Percentiles rank a stretch among this genome's conserved stretches.
Conservation (phyloP, 2,888 invertebrate genomes). For the Bellardia bayeri region DNA sequence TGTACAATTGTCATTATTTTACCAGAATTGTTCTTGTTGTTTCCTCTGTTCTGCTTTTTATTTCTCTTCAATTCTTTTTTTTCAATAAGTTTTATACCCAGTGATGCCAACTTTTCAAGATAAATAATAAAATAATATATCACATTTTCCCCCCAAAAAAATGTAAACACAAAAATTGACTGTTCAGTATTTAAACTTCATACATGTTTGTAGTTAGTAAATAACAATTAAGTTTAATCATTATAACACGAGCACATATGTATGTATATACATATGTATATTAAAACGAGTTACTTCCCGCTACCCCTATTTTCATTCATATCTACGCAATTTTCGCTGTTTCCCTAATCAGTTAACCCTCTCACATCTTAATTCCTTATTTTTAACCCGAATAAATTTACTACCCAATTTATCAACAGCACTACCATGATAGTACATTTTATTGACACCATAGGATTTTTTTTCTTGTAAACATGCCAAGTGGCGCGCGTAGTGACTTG, state of each 20-base stretch:
- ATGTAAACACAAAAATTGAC: not conserved
- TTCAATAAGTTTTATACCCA: not conserved
- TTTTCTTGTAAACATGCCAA: not conserved
- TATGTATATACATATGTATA: not conserved
- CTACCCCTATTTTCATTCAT: too few species aligned
- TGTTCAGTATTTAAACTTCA: too few species aligned
- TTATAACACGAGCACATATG: not conserved
- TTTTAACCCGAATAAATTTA: not conserved
- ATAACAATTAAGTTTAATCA: too few species aligned
- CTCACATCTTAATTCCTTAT: not conserved
- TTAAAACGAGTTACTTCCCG: too few species aligned
- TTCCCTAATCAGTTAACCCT: too few species aligned
- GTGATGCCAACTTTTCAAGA: not conserved
- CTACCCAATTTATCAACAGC: not conserved
- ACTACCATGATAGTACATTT: not conserved
- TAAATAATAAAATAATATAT: not conserved
- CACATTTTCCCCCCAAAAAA: not conserved
- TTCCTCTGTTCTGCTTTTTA: not conserved
- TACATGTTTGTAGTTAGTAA: too few species aligned
- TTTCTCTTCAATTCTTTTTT: not conserved
- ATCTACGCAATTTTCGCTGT: too few species aligned
- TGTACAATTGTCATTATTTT: not conserved
- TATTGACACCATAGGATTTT: not conserved
- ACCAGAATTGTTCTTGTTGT: not conserved
- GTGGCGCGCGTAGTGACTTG: constrained; percentile 56